A percentile compares a stretch with the other conserved stretches of the same genome.
These are phyloP conservation scores for Polia nebulosa DNA, from an alignment of 2,888 invertebrate genomes.

Conservation along the genomic window DNA sequence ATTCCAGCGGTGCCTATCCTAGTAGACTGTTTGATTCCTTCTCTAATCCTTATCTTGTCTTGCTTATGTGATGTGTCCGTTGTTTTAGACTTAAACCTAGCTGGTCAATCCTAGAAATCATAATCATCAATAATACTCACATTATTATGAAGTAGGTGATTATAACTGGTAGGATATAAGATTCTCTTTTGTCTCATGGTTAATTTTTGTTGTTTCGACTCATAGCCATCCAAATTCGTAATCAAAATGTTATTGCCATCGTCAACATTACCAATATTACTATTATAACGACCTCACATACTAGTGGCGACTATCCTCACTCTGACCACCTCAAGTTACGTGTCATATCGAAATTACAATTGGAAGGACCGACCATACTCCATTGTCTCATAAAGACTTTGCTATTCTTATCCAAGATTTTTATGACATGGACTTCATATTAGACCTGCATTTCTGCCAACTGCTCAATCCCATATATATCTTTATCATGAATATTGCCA, in stretches of 20 bases:
- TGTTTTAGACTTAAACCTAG: background rate
- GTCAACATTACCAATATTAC: background rate
- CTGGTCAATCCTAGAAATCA: too few relatives aligned
- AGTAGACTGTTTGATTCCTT: background rate
- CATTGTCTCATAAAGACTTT: too few relatives aligned
- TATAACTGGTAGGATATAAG: too few relatives aligned
- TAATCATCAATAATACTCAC: too few relatives aligned
- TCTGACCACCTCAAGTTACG: background rate
- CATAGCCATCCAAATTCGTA: too few relatives aligned
- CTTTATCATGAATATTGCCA: slow-evolving; percentile 69
- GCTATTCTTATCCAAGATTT: too few relatives aligned
- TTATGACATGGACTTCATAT: background rate
- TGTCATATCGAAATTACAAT: background rate
- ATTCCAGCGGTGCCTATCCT: background rate
- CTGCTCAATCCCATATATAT: background rate
- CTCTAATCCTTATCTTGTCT: background rate
- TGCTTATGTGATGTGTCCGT: background rate
- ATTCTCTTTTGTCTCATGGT: too few relatives aligned
- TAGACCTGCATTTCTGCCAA: too few relatives aligned
- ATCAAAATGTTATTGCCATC: too few relatives aligned
- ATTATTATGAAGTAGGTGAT: too few relatives aligned
- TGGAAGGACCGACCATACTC: background rate
- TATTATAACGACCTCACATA: background rate
- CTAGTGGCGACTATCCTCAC: background rate
- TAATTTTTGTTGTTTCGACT: too few relatives aligned